A percentile compares a stretch with the other conserved stretches of the same genome.
phyloP scores from a whole-genome alignment of 2,113 vertebrate genomes.

The Catagonus wagneri region DNA sequence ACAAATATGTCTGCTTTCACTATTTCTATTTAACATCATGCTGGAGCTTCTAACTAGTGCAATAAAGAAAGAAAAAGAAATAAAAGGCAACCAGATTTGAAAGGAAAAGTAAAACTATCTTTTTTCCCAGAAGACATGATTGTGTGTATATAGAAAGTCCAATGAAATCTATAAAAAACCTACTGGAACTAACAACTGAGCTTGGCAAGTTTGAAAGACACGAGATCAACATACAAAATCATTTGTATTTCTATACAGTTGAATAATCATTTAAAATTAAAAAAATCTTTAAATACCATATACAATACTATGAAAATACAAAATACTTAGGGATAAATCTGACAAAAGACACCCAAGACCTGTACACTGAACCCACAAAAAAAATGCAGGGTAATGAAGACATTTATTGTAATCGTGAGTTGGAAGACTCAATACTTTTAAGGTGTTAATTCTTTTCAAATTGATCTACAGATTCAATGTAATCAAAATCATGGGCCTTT shows the following conservation, averaged over 20 bases:
- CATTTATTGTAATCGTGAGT: neutral
- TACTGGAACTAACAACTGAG: neutral
- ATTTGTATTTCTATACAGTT: neutral
- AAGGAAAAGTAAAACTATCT: constrained; percentile 21
- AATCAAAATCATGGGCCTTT: neutral
- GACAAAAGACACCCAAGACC: neutral
- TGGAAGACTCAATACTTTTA: neutral
- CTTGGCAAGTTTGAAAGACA: neutral
- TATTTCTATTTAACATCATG: neutral
- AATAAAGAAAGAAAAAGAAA: constrained; percentile 17
- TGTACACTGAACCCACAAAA: neutral
- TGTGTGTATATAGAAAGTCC: neutral
- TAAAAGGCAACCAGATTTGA: neutral
- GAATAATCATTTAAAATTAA: neutral
- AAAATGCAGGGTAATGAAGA: neutral
- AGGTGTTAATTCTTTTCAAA: neutral
- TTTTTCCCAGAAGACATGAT: neutral
- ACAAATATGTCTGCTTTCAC: neutral
- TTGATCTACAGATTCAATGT: neutral
- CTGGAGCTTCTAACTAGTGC: neutral
- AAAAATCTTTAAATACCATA: neutral
- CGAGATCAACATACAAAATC: neutral
- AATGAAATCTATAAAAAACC: neutral
- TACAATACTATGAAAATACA: neutral
- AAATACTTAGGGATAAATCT: neutral